phyloP scores from a whole-genome alignment of 2,888 invertebrate species.

The Caradrina clavipalpis region DNA sequence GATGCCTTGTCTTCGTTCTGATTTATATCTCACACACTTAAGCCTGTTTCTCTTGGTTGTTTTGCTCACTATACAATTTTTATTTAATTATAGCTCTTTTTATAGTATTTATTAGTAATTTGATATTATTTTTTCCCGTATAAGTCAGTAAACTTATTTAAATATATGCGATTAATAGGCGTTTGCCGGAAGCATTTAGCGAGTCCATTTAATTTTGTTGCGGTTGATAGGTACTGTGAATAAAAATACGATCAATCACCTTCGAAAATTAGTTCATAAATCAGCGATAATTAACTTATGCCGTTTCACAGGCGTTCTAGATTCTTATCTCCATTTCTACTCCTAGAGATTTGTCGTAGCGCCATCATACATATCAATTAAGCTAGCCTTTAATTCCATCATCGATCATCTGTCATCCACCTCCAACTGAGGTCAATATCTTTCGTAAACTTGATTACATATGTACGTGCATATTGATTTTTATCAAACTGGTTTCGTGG shows the following conservation, averaged over 20 bases:
- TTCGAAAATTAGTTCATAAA: constrained; percentile 55
- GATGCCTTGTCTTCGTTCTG: constrained; percentile 77
- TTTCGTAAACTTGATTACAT: constrained; percentile 80
- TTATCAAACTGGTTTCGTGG: constrained; percentile 81
- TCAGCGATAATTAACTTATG: constrained; percentile 55
- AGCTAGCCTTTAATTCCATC: constrained; percentile 78
- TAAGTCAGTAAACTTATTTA: constrained; percentile 12
- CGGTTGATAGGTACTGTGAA: constrained; percentile 59
- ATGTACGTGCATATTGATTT: constrained; percentile 79
- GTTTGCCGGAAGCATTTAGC: constrained; percentile 61
- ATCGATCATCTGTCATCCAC: constrained; percentile 88
- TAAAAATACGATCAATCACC: constrained; percentile 52
- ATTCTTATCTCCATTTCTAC: constrained; percentile 72
- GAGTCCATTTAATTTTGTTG: constrained; percentile 57
- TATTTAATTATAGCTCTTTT: constrained; percentile 38
- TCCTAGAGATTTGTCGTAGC: constrained; percentile 75
- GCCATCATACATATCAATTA: constrained; percentile 84
- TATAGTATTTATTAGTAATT: neutral
- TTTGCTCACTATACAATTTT: constrained; percentile 30
- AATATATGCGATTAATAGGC: constrained; percentile 17
- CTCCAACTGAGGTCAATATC: constrained; percentile 86
- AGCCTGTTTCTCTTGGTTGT: constrained; percentile 66
- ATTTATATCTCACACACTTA: constrained; percentile 80
- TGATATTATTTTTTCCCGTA: neutral
- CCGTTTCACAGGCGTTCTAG: constrained; percentile 66